phyloP scores from a whole-genome alignment of 2,888 invertebrate genomes.

The Agonopterix subpropinquella region DNA sequence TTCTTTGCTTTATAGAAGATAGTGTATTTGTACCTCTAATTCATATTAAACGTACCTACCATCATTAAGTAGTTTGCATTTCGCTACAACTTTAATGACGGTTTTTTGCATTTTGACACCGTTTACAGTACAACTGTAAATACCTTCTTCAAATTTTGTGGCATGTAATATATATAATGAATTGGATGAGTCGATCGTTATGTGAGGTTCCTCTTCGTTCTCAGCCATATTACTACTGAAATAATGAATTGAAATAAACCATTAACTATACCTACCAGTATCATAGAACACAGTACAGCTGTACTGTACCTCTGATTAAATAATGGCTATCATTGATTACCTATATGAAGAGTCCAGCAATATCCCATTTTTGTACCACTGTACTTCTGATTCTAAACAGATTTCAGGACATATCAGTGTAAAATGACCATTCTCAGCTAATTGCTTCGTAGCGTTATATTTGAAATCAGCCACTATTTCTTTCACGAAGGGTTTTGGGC shows the following conservation, averaged over 20 bases:
- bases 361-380: conserved; percentile 72
- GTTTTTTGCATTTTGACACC: conserved; percentile 72
- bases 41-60: conserved; percentile 52
- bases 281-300: too few species aligned
- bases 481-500: too few species aligned
- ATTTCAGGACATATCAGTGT: conserved; percentile 74
- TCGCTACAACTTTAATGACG: conserved; percentile 64
- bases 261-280: not conserved
- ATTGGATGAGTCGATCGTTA: conserved; percentile 68
- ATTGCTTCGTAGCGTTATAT: conserved; percentile 33
- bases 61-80: conserved; percentile 64
- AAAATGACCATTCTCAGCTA: conserved; percentile 71
- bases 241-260: not conserved
- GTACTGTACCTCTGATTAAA: too few species aligned
- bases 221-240: conserved; percentile 24
- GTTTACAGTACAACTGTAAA: conserved; percentile 81
- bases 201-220: conserved; percentile 51
- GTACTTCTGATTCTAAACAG: conserved; percentile 56
- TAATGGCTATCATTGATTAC: too few species aligned
- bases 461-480: conserved; percentile 5
- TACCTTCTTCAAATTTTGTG: conserved; percentile 78
- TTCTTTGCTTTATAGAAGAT: not conserved
- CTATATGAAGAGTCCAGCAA: conserved; percentile 7
- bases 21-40: not conserved
- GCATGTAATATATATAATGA: conserved; percentile 76